Evolutionary conservation across 2,113 vertebrate genomes (phyloP), one percentile per base, ranked within the genome.

Genomic region (Corvus cornix): DNA sequence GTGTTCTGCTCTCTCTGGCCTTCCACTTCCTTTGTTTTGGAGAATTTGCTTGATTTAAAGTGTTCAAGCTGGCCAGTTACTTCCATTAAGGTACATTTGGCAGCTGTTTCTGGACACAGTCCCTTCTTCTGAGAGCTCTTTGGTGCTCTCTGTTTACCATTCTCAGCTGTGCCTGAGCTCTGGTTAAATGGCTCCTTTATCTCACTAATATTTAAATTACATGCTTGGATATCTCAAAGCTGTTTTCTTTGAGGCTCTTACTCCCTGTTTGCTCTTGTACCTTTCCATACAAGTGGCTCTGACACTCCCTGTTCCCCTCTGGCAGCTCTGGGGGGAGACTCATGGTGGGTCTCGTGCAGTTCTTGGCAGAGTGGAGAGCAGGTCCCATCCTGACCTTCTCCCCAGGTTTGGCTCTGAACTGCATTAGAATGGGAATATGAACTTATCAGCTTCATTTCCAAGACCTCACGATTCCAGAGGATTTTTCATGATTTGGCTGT

Each of bases 11-110:
- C 72, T 91, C 62, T 72, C 83, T 69, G 63, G 46, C 90, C 83
- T 97, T 90, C 83, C 55, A 74, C 41, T 95, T 96, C 80, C 63
- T 95, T 90, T 95, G 79, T 89, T 96, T 95, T 92, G 64, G 56
- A 93, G 69, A 86, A 55, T 87, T 88, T 86, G 59, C 63, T 66
- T 63, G 63, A 73, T 83, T 92, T 95, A 52, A 89, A 81, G 60
- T 89, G n/a, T 90, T 89, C 64, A 67, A 44, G 68, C 69, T 93
- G 94, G 76, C 76, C 73, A 37, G 60, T 89, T 70, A 31, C 66
- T 95, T 89, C 73, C 87, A 67, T 90, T 90, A 84, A 92, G 91
- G 89, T 96, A 41, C 60, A 59, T 77, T 92, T 97, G 93, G 95
- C 94, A 97, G 76, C 89, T 81, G 64, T 67, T 92, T 81, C 80